phyloP scores from a whole-genome alignment of 2,113 vertebrate genomes.

The Asarcornis scutulata region DNA sequence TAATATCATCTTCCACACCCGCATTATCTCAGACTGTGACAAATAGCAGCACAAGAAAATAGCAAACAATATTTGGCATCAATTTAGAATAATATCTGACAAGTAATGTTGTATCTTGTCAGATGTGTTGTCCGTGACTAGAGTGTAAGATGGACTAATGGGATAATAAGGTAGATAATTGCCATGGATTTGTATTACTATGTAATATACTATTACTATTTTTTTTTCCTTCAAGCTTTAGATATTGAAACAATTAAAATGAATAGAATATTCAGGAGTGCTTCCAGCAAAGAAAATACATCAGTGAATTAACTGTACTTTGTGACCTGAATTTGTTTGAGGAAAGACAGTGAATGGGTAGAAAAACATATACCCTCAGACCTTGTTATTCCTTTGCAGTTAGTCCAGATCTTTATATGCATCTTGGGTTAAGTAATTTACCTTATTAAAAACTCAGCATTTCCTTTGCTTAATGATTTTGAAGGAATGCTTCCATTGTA shows the following conservation, averaged over 20 bases:
- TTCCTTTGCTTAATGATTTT: not conserved
- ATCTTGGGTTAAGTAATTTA: not conserved
- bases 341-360: not conserved
- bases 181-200: not conserved
- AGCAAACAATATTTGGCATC: not conserved
- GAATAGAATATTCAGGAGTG: conserved; percentile 2
- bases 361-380: not conserved
- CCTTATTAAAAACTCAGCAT: not conserved
- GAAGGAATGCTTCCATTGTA: not conserved
- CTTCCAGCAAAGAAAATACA: conserved; percentile 39
- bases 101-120: not conserved
- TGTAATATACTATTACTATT: not conserved
- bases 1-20: no score
- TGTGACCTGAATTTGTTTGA: conserved; percentile 38
- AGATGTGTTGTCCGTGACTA: not conserved
- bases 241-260: conserved; percentile 19
- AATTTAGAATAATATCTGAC: not conserved
- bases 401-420: not conserved
- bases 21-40: not conserved
- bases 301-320: conserved; percentile 48
- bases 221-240: conserved; percentile 1
- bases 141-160: not conserved
- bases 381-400: not conserved
- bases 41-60: not conserved
- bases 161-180: conserved; percentile 11